Percentiles rank a stretch among this genome's conserved stretches.
These are phyloP conservation scores for Lepus oiostolus DNA, from an alignment of 2,797 vertebrate species.

Conservation along the genomic window DNA sequence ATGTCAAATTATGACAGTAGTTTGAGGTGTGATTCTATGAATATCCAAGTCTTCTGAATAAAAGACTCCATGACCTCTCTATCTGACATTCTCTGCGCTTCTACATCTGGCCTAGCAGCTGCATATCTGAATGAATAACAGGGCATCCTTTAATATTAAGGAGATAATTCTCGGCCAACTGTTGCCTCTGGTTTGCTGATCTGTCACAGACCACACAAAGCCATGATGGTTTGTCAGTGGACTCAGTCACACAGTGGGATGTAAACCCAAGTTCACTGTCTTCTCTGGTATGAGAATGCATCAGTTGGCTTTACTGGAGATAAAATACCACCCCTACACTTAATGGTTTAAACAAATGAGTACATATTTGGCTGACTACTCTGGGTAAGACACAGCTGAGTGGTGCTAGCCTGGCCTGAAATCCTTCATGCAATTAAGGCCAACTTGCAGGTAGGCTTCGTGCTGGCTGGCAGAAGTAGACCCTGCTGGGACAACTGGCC, in stretches of 20 bases:
- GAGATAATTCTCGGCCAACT: not conserved
- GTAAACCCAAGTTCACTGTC: rapidly evolving
- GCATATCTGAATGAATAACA: not conserved
- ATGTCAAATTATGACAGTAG: not conserved
- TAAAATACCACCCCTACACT: not conserved
- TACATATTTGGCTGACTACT: not conserved
- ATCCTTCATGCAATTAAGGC: not conserved
- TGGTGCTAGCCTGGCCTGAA: not conserved
- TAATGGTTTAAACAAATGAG: not conserved
- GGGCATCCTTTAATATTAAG: not conserved
- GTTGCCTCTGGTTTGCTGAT: not conserved
- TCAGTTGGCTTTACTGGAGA: not conserved
- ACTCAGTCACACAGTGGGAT: rapidly evolving
- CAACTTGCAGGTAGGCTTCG: not conserved
- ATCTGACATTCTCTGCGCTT: not conserved
- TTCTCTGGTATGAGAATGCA: not conserved
- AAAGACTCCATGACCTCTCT: not conserved
- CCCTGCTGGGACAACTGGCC: not conserved
- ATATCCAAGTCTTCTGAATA: not conserved
- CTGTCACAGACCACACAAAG: not conserved
- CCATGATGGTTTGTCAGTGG: rapidly evolving
- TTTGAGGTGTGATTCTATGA: constrained; percentile 35
- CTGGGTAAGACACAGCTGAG: not conserved
- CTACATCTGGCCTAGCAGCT: not conserved
- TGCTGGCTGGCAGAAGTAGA: not conserved